Base-by-base conservation (phyloP, 2,797 vertebrate species). In the Halcyon smyrnensis region DNA sequence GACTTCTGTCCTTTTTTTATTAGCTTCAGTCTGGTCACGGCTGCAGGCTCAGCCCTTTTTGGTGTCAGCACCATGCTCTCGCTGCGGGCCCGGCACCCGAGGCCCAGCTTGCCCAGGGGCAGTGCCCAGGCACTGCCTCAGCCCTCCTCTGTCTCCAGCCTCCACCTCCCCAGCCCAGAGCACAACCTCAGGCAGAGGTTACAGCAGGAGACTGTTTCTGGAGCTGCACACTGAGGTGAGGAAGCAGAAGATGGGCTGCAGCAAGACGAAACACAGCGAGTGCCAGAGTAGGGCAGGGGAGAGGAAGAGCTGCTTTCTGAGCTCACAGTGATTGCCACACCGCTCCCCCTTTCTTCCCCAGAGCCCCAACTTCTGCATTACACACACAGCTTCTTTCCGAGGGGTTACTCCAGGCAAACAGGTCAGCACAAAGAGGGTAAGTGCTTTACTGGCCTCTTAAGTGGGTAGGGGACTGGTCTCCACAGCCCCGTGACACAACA, bases 401-500 rank as follows among this genome's bases (percentile, higher is more conserved):
- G 56, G 24, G 9, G 0, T 7, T 63, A 12, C 39, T 51, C 48
- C 41, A 53, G 54, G 59, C 16, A 28, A 41, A 32, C 46, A 2
- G 0, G 4, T 17, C 46, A 48, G 28, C 21, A 50, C 10, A 9
- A 15, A 7, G 30, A 41, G 37, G 41, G 1, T 5, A 34, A 9
- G 56, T 15, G 45, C 36, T 15, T 63, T 27, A 13, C 4, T 3
- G 36, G 41, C 64, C 32, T 79, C 17, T 1, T 3, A 6, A 2
- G 12, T 1, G 10, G 3, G 25, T 4, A 46, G 3, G 8, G 5
- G 50, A n/a, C 50, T 2, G 16, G 19, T 19, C 1, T 11, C 24
- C n/a, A 9, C 2, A n/a, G 37, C 63, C 21, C 1, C 0, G 0
- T 6, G 34, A 20, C 16, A n/a, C 46, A 30, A 1, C 17, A 23